Conservation (phyloP, 1,140 invertebrate species). For the Eupristina koningsbergeri region DNA sequence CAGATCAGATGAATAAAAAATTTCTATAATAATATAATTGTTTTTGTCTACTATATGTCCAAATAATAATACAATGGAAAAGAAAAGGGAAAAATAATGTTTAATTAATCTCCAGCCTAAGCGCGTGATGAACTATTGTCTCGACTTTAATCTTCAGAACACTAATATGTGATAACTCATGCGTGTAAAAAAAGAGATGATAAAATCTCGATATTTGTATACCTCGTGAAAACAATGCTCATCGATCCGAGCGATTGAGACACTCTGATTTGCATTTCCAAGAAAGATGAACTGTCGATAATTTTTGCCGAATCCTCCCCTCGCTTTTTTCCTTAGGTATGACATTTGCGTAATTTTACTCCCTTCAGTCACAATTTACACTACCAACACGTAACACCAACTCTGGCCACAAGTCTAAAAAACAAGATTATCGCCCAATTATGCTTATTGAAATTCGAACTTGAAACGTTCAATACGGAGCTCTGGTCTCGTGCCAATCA, state of each 20-base stretch:
- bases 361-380: too few relatives aligned
- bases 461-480: too few relatives aligned
- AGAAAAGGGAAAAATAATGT: background rate
- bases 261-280: conserved; percentile 62
- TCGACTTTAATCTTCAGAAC: background rate
- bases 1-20: too few relatives aligned
- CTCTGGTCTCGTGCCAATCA: too few relatives aligned
- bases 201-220: conserved; percentile 43
- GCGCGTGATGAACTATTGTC: too few relatives aligned
- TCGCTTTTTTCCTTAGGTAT: conserved; percentile 55
- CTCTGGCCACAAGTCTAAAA: too few relatives aligned
- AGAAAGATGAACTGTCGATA: conserved; percentile 65
- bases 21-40: too few relatives aligned
- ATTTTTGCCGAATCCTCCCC: conserved; percentile 47
- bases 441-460: background rate
- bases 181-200: background rate
- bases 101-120: background rate
- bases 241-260: conserved; percentile 58
- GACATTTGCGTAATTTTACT: conserved; percentile 57
- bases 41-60: too few relatives aligned
- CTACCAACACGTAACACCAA: too few relatives aligned
- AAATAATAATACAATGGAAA: too few relatives aligned
- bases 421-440: too few relatives aligned
- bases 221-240: conserved; percentile 69
- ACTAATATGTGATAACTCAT: background rate